phyloP scores from a whole-genome alignment of 2,888 invertebrate genomes.

The Encarsia formosa region DNA sequence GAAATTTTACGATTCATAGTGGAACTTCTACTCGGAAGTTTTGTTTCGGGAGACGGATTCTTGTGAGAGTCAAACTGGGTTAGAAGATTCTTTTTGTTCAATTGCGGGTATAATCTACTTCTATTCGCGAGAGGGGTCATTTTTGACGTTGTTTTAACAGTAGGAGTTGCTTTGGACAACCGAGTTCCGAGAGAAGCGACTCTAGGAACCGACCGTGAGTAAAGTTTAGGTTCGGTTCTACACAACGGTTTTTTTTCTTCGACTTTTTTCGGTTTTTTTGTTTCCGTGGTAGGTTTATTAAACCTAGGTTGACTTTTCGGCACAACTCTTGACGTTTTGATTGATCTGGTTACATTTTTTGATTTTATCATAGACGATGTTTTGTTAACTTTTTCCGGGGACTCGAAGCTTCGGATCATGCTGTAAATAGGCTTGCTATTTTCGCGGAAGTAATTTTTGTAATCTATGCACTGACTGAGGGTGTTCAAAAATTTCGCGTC shows the following conservation, averaged over 20 bases:
- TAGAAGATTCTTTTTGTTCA: background rate
- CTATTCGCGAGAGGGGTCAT: background rate
- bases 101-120: background rate
- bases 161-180: background rate
- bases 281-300: background rate
- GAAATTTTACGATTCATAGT: no score
- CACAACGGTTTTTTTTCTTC: constrained; percentile 4
- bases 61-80: background rate
- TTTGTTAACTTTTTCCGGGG: constrained; percentile 10
- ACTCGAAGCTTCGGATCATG: constrained; percentile 13
- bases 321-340: background rate
- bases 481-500: constrained; percentile 35
- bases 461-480: constrained; percentile 36
- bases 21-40: no score
- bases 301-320: background rate
- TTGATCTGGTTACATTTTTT: background rate
- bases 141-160: background rate
- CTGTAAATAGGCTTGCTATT: constrained; percentile 24
- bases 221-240: background rate
- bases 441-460: constrained; percentile 34
- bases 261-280: background rate
- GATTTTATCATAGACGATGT: constrained; percentile 1
- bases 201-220: background rate
- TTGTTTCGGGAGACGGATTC: background rate
- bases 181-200: background rate